A percentile compares a stretch with the other conserved stretches of the same genome.
Evolutionary conservation across 2,797 vertebrate species (phyloP).

Genomic region (Phrynocephalus vlangalii): DNA sequence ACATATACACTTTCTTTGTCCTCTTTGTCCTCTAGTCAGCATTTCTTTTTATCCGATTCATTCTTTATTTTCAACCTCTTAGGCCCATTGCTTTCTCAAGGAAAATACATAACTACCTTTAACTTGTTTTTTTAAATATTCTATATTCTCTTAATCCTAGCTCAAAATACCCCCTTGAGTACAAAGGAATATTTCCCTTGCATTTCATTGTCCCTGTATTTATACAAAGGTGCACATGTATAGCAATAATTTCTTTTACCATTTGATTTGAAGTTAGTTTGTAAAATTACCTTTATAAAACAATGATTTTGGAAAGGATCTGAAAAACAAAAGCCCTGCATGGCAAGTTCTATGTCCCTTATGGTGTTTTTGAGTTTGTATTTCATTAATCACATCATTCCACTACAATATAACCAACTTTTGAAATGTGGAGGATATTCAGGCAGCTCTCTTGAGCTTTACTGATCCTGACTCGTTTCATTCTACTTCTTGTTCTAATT

Average conservation of each 20-base stretch:
- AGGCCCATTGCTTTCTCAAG: neutral
- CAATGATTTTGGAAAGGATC: neutral
- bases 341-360: neutral
- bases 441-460: neutral
- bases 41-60: neutral
- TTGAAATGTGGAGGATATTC: neutral
- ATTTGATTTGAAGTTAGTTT: neutral
- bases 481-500: neutral
- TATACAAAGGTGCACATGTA: neutral
- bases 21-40: conserved; percentile 4
- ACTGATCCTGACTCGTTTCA: neutral
- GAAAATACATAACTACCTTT: neutral
- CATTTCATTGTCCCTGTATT: neutral
- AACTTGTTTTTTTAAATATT: neutral
- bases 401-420: neutral
- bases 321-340: neutral
- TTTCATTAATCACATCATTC: neutral
- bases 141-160: neutral
- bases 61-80: neutral
- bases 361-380: neutral
- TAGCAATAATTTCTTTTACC: neutral
- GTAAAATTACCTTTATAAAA: neutral
- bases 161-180: neutral
- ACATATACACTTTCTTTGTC: neutral
- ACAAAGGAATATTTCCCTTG: neutral